Percentiles rank a stretch among this genome's conserved stretches.
Evolutionary conservation across 2,113 vertebrate species (phyloP).

Genomic region (Rhombomys opimus): DNA sequence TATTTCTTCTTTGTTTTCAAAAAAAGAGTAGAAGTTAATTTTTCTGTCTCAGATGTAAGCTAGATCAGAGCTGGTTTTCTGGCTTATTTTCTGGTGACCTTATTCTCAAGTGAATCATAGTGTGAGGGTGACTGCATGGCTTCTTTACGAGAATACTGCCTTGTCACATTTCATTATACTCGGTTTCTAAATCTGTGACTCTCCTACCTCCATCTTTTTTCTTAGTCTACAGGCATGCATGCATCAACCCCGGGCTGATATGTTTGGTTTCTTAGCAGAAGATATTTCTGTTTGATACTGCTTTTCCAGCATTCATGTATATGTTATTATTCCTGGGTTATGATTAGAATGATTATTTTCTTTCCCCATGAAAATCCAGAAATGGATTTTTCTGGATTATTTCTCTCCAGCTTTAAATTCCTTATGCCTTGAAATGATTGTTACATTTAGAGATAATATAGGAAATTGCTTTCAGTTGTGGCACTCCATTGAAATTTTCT

Average conservation of each 20-base stretch:
- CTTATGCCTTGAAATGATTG: neutral
- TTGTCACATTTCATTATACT: neutral
- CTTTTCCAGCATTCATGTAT: neutral
- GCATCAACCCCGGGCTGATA: neutral
- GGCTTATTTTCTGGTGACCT: neutral
- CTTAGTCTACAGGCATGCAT: neutral
- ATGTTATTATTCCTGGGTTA: neutral
- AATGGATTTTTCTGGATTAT: neutral
- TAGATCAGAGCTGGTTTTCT: neutral
- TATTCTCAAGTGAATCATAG: neutral
- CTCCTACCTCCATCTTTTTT: neutral
- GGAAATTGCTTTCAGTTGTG: constrained; percentile 24
- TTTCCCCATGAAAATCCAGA: neutral
- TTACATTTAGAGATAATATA: neutral
- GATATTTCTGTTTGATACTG: neutral
- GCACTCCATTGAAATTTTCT: neutral
- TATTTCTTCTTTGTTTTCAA: neutral
- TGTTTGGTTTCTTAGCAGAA: neutral
- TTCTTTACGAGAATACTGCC: neutral
- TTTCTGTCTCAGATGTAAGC: neutral
- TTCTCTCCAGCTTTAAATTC: neutral
- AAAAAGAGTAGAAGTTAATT: neutral
- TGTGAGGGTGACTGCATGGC: neutral
- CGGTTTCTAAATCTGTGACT: neutral
- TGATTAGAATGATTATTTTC: neutral